Base-by-base conservation (phyloP, 2,113 vertebrate species). In the Poecilia latipinna region DNA sequence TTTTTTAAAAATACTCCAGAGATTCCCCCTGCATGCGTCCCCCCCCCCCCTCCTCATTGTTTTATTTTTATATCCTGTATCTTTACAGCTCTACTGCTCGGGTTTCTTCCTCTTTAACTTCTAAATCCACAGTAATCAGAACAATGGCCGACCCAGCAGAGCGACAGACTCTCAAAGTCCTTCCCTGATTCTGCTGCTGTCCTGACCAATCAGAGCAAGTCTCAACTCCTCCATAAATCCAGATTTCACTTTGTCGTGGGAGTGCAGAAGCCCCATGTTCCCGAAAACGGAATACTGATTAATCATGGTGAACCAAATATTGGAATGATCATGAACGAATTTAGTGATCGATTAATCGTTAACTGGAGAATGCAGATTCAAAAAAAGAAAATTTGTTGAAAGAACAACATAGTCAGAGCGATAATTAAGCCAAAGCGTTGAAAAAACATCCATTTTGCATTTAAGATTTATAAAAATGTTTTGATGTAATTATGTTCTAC, bases 161-260 rank as follows among this genome's bases (percentile, higher is more conserved):
- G 61, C 61, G 13, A 44, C 51, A 26, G 31, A n/a, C 64, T 35
- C 5, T 24, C 24, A 65, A 48, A 68, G 61, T 75, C 31, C n/a
- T 22, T 61, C 62, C 61, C 48, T 64, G 54, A 77, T 78, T 44
- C 33, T 63, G 32, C 48, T 48, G 37, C 48, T 61, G 74, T 67
- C 70, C 70, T 67, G 70, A 83, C 78, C 77, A 82, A 82, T 68
- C 42, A 62, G 62, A 39, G 51, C 31, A 33, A 71, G 66, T 44
- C 1, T 29, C 76, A 37, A 82, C 72, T 37, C n/a, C 13, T 68
- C 33, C 31, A 73, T 86, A 84, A 87, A 84, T 82, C 78, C 79
- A 87, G 66, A 67, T 69, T 66, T 42, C 44, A 65, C 74, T 57
- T 35, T 70, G 69, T 79, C 39, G 17, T 8, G 35, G 61, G 39